A percentile compares a stretch with the other conserved stretches of the same genome.
Evolutionary conservation across 2,888 invertebrate species (phyloP).

Genomic region (Troides aeacus): DNA sequence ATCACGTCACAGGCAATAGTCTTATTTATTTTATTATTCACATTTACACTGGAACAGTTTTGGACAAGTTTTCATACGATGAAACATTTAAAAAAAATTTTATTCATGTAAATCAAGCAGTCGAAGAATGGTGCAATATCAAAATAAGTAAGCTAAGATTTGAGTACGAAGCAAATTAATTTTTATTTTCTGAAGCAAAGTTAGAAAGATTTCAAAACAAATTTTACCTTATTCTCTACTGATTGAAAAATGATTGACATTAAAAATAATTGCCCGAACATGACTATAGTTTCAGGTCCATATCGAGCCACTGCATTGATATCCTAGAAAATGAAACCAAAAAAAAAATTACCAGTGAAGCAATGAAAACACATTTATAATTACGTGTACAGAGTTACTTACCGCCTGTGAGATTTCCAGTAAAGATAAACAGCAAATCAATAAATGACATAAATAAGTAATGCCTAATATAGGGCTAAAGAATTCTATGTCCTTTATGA

Average conservation of each 20-base stretch:
- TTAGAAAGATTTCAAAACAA: not conserved
- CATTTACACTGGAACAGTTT: no score
- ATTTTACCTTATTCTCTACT: slow-evolving; percentile 31
- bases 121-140: no score
- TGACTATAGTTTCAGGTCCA: slow-evolving; percentile 32
- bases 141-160: no score
- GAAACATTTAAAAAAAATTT: no score
- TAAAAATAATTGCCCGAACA: slow-evolving; percentile 32
- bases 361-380: no score
- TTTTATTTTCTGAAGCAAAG: not conserved
- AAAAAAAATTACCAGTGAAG: no score
- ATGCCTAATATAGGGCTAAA: slow-evolving; percentile 30
- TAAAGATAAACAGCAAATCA: slow-evolving; percentile 27
- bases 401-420: slow-evolving; percentile 30
- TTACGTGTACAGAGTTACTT: not conserved
- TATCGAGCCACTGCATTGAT: slow-evolving; percentile 27
- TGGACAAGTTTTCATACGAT: no score
- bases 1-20: no score
- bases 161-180: no score
- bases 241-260: slow-evolving; percentile 35
- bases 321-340: slow-evolving; percentile 6
- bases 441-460: slow-evolving; percentile 29
- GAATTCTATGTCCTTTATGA: slow-evolving; percentile 29
- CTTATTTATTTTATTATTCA: no score
- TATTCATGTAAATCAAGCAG: no score